Conservation (phyloP, 2,797 vertebrate species). For the Zenarchopterus dispar region DNA sequence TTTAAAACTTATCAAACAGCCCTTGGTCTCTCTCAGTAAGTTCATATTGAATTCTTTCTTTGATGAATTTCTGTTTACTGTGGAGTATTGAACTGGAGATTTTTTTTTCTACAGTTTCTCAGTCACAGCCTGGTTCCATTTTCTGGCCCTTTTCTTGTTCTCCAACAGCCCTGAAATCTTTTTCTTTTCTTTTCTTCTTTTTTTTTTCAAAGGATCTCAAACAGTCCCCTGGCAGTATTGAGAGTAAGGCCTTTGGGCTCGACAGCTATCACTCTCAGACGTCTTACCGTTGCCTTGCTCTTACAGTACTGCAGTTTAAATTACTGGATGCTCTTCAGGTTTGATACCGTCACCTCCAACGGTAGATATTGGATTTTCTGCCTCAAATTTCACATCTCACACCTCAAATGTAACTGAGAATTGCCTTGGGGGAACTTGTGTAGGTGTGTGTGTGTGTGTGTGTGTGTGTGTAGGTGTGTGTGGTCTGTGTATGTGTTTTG, state of each 20-base stretch:
- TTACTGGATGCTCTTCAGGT: conserved; percentile 64
- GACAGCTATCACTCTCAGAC: conserved; percentile 55
- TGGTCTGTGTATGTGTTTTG: conserved; percentile 51
- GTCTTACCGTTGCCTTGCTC: conserved; percentile 45
- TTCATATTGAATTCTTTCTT: conserved; percentile 34
- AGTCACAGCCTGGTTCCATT: conserved; percentile 40
- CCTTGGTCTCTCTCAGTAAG: conserved; percentile 8
- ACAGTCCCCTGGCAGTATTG: conserved; percentile 64
- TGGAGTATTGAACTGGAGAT: conserved; percentile 34
- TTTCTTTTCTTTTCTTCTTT: too few species aligned
- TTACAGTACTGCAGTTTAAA: conserved; percentile 64
- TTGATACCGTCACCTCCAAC: conserved; percentile 59
- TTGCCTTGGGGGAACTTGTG: conserved; percentile 50
- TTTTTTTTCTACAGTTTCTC: conserved; percentile 17
- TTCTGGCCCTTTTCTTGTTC: conserved; percentile 44
- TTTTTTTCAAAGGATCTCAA: conserved; percentile 45
- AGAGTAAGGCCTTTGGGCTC: conserved; percentile 61
- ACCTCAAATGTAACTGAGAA: conserved; percentile 60
- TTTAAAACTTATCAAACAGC: conserved; percentile 22
- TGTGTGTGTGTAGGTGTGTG: conserved; percentile 41
- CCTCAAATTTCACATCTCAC: conserved; percentile 52
- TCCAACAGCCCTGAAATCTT: conserved; percentile 43
- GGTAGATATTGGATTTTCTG: conserved; percentile 60
- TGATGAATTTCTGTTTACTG: conserved; percentile 41
- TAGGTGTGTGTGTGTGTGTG: conserved; percentile 33